These are phyloP conservation scores for Lasioglossum pauxillum DNA, from an alignment of 2,888 invertebrate genomes.

Conservation along the genomic window DNA sequence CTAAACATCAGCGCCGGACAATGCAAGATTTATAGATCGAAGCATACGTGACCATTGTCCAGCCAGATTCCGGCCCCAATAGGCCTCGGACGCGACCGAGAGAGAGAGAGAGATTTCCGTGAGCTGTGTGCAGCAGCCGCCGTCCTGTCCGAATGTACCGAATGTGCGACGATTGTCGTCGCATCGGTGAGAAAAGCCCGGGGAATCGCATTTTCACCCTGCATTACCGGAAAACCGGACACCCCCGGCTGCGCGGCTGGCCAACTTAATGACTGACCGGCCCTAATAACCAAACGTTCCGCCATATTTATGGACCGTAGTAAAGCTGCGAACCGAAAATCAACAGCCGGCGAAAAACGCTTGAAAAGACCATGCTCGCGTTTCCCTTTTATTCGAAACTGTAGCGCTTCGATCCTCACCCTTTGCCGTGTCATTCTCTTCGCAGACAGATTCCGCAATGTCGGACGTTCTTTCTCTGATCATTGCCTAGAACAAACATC, in stretches of 20 bases:
- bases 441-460: background rate
- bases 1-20: slow-evolving; percentile 83
- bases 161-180: slow-evolving; percentile 49
- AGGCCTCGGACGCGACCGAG: background rate
- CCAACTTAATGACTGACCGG: slow-evolving; percentile 59
- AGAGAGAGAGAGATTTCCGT: slow-evolving; percentile 45
- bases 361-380: background rate
- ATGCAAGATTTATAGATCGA: slow-evolving; percentile 83
- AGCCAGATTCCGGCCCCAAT: slow-evolving; percentile 53
- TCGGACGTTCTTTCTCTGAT: background rate
- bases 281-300: slow-evolving; percentile 58
- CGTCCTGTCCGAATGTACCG: slow-evolving; percentile 30
- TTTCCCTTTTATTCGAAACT: background rate
- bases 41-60: slow-evolving; percentile 78
- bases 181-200: slow-evolving; percentile 51
- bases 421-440: background rate
- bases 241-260: slow-evolving; percentile 33
- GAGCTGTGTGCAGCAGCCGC: slow-evolving; percentile 62
- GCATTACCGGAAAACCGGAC: slow-evolving; percentile 37
- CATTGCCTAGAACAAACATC: background rate
- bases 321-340: slow-evolving; percentile 22
- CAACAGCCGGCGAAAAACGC: background rate
- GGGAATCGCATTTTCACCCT: slow-evolving; percentile 59
- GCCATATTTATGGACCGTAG: slow-evolving; percentile 30
- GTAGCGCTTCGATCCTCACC: background rate